These are phyloP conservation scores for Urocynchramus pylzowi DNA, from an alignment of 2,113 vertebrate species.

Conservation along the genomic window DNA sequence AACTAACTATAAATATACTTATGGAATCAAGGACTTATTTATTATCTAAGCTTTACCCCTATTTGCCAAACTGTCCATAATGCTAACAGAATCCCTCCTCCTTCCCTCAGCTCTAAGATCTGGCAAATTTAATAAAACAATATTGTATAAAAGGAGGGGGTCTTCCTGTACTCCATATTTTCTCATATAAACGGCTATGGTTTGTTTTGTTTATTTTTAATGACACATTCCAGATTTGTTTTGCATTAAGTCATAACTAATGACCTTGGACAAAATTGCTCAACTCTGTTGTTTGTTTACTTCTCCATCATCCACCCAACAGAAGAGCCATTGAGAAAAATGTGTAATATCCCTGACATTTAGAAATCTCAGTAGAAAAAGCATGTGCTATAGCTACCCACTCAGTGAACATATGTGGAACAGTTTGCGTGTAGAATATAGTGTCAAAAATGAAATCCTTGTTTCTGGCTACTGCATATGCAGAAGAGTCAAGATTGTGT, in stretches of 20 bases:
- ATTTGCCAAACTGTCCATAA: neutral
- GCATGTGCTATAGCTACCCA: neutral
- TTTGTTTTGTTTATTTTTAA: neutral
- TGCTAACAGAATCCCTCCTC: neutral
- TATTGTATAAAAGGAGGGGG: neutral
- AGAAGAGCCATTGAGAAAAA: neutral
- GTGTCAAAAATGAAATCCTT: constrained; percentile 21
- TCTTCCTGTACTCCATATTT: neutral
- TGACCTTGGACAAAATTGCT: constrained; percentile 20
- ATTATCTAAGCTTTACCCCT: neutral
- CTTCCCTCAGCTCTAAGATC: accelerated
- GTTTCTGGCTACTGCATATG: constrained; percentile 19
- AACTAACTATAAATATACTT: neutral
- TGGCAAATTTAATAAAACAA: neutral
- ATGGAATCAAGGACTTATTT: neutral
- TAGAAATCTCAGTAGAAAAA: neutral
- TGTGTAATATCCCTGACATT: neutral
- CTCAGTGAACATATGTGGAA: constrained; percentile 31
- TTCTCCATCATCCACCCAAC: accelerated
- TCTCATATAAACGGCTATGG: neutral
- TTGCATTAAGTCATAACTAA: neutral
- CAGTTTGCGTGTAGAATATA: constrained; percentile 14
- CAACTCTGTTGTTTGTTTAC: neutral
- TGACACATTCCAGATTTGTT: neutral
- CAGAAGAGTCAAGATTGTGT: neutral